Conservation (phyloP, 2,797 vertebrate species). For the Muscicapa striata region DNA sequence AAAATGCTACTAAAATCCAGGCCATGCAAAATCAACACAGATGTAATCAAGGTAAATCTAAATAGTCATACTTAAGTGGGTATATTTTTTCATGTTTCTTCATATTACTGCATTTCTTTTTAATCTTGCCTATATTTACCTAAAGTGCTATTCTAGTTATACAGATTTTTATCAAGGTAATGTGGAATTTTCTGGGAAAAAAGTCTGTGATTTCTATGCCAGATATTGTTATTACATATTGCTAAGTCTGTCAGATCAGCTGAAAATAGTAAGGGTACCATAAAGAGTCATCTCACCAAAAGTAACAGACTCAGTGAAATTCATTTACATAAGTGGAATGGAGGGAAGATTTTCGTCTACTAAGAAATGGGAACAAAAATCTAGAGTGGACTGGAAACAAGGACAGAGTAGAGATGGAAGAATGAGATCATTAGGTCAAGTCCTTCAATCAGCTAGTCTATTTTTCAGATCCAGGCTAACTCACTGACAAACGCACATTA, state of each 20-base stretch:
- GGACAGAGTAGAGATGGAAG: conserved; percentile 52
- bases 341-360: not conserved
- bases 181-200: not conserved
- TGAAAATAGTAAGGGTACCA: not conserved
- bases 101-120: not conserved
- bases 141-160: not conserved
- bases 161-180: not conserved
- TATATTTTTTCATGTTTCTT: not conserved
- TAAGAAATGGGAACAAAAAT: conserved; percentile 43
- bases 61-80: not conserved
- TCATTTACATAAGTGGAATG: conserved; percentile 47
- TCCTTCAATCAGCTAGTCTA: conserved; percentile 65
- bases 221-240: not conserved
- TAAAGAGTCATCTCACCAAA: conserved; percentile 10
- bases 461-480: conserved; percentile 61
- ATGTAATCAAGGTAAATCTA: not conserved
- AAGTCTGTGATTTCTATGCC: not conserved
- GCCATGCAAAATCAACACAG: fast-evolving
- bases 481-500: conserved; percentile 50
- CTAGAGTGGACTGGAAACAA: conserved; percentile 56
- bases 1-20: not conserved
- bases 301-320: not conserved
- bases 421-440: conserved; percentile 67
- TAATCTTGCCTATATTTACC: not conserved
- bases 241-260: not conserved